phyloP scores from a whole-genome alignment of 2,888 invertebrate genomes.

The Polydrusus tereticollis region DNA sequence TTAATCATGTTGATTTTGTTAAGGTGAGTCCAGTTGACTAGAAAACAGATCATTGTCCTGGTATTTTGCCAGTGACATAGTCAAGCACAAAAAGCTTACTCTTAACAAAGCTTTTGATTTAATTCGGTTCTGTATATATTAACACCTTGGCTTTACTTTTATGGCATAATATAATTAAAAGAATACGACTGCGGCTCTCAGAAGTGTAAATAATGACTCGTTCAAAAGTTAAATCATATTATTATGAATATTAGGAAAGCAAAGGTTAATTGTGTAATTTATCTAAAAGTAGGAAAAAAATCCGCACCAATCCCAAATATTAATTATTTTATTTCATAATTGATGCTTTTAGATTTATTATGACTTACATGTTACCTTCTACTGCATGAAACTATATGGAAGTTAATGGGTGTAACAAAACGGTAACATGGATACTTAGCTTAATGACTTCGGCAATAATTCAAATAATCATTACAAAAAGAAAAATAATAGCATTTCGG shows the following conservation, averaged over 20 bases:
- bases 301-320: constrained; percentile 15
- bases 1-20: too few relatives aligned
- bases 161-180: constrained; percentile 35
- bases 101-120: background rate
- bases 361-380: background rate
- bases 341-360: background rate
- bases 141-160: constrained; percentile 28
- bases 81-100: too few relatives aligned
- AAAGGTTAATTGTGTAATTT: constrained; percentile 30
- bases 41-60: too few relatives aligned
- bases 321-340: background rate
- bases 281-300: constrained; percentile 22
- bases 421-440: too few relatives aligned
- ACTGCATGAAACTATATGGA: background rate
- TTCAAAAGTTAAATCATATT: constrained; percentile 28
- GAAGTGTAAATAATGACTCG: constrained; percentile 30
- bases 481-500: too few relatives aligned
- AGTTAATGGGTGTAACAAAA: background rate
- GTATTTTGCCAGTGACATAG: too few relatives aligned
- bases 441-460: too few relatives aligned
- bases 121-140: constrained; percentile 9
- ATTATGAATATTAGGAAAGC: constrained; percentile 17
- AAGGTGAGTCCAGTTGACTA: too few relatives aligned
- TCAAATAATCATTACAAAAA: too few relatives aligned
- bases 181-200: constrained; percentile 13